Base-by-base conservation (phyloP, 2,113 vertebrate species). In the Oenanthe melanoleuca region DNA sequence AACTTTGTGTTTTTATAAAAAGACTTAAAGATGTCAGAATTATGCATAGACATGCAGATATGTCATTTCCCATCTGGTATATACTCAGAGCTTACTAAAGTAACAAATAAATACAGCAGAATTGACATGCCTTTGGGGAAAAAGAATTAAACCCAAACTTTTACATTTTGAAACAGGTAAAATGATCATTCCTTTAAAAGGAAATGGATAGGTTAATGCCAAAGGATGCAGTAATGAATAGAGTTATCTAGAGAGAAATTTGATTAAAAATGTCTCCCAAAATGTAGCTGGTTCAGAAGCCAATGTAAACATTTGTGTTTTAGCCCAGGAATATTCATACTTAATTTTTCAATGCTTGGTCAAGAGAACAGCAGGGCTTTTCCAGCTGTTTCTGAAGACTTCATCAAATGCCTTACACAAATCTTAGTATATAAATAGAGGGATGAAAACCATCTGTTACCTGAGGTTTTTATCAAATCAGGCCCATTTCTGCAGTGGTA, bases 21-120 rank as follows among this genome's bases (percentile, higher is more conserved):
- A 96, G 75, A 84, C 47, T 77, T 42, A 84, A 84, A 88, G 53
- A 82, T 93, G 53, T 77, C 91, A 88, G 83, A 91, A 95, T 85
- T 81, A 80, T 72, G 50, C 12, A 87, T 67, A 49, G 72, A 56
- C 79, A 91, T 72, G 34, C 37, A 94, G 67, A 90, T 55, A 49
- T 78, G 84, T 86, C 45, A 44, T 56, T 94, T 94, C 56, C 91
- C 71, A 82, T 94, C 88, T 96, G 80, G 67, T 91, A 88, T 74
- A 80, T 60, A 52, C 26, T 55, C 67, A 93, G 80, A 47, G 61
- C 67, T 78, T 83, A 74, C 50, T 59, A 72, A 91, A 88, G 61
- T 67, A 92, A 50, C 59, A 83, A 83, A 95, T 67, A 92, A 70
- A 90, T 83, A 56, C 14, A 71, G 37, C 25, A 71, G 64, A 93